Evolutionary conservation across 2,888 invertebrate genomes (phyloP), one percentile per base, ranked within the genome.

Genomic region (Phengaris arion): DNA sequence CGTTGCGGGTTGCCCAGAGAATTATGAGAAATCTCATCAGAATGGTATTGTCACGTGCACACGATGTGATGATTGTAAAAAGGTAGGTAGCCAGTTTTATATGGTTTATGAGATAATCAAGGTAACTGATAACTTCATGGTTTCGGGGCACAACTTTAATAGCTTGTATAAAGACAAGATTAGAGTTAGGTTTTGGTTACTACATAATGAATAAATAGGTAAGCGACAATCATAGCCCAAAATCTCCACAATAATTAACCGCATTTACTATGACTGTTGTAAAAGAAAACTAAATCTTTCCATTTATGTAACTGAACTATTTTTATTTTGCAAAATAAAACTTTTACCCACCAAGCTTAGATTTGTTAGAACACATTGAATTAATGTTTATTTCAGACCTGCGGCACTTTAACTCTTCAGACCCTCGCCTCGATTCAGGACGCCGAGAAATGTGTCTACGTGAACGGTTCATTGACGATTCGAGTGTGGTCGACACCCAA

Each of bases 381-480:
- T 69, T 57, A 57, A 68, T 76, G 70, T 69, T 76, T 69, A 59
- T 92, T 93, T 70, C 94, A 95, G 91, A 94, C 90, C 4, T 97
- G 96, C 81, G 81, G 83, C 2, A 94, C 93, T 3, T 87, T 90
- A n/a, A 83, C 87, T 6, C 94, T 98, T 9, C 94, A 95, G 77
- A 95, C 95, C 77, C 89, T 97, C 70, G 94, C 94, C 7, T 93
- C 95, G 59, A 96, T 97, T 0, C 95, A 97, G 83, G 88, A 88
- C 3, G 92, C 97, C 35, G 94, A 94, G 73, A 96, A 95, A 12
- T 99, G 98, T 84, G 97, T 97, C 2, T 94, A 96, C 77, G 95
- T 99, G 45, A 95, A 96, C 57, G 97, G 98, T 0, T 95, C 95
- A 9, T 88, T 99, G 51, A 95, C 94, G 76, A 96, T 98, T 45